These are phyloP conservation scores for Hyposmocoma kahamanoa DNA, from an alignment of 1,140 invertebrate species.

Conservation along the genomic window DNA sequence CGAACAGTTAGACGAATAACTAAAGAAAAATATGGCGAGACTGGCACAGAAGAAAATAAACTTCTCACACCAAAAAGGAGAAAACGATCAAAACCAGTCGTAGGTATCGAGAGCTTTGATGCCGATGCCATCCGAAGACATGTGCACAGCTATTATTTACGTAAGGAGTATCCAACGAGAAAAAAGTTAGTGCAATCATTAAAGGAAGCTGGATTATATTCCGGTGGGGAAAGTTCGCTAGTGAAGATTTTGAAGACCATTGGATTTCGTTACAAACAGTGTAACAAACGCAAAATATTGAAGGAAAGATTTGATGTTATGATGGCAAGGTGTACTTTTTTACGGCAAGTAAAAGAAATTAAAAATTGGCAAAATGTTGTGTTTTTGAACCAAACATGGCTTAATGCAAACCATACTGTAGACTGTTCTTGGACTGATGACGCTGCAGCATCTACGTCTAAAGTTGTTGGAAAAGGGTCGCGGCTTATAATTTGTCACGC, in stretches of 20 bases:
- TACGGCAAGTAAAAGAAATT: too few relatives aligned
- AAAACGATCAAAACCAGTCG: neutral
- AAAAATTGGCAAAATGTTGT: too few relatives aligned
- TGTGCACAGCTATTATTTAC: neutral
- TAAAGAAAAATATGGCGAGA: constrained; percentile 13
- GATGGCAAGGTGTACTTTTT: constrained; percentile 12
- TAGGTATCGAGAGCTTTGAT: constrained; percentile 18
- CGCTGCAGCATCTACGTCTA: constrained; percentile 13
- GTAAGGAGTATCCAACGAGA: neutral
- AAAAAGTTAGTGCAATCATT: constrained; percentile 1
- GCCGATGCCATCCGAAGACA: constrained; percentile 9
- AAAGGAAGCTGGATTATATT: constrained; percentile 9
- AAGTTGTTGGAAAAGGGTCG: constrained; percentile 21
- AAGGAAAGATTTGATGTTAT: constrained; percentile 14
- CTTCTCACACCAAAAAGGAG: constrained; percentile 10
- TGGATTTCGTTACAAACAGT: constrained; percentile 13
- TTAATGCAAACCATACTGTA: constrained; percentile 25
- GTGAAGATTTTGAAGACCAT: constrained; percentile 10
- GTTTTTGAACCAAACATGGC: constrained; percentile 23
- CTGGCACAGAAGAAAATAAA: constrained; percentile 12
- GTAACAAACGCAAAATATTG: constrained; percentile 16
- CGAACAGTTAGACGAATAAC: constrained; percentile 8
- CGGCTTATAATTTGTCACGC: constrained; percentile 26
- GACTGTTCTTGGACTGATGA: constrained; percentile 14
- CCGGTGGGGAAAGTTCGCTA: constrained; percentile 8